Evolutionary conservation across 2,113 vertebrate genomes (phyloP).

Genomic region (Collichthys lucidus): DNA sequence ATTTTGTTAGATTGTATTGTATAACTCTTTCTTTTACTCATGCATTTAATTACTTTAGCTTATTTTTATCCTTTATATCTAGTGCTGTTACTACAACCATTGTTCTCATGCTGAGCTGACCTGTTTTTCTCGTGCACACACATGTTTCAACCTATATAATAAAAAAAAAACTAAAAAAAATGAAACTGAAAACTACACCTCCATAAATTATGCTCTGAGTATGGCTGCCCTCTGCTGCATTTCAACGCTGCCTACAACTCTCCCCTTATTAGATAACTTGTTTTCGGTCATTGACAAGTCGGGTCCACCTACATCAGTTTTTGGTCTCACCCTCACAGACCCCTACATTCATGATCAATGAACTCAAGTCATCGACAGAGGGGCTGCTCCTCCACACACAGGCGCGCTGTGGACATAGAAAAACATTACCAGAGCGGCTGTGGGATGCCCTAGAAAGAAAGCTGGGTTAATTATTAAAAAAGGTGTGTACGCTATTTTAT

Average conservation of each 20-base stretch:
- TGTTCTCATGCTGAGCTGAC: too few species aligned
- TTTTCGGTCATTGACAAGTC: not conserved
- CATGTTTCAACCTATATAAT: too few species aligned
- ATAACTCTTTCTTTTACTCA: too few species aligned
- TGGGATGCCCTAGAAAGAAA: not conserved
- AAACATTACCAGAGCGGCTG: not conserved
- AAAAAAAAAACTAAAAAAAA: not conserved
- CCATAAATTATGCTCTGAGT: not conserved
- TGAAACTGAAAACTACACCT: too few species aligned
- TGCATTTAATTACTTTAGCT: too few species aligned
- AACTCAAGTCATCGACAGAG: slow-evolving; percentile 49
- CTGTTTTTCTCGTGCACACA: too few species aligned
- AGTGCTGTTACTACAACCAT: too few species aligned
- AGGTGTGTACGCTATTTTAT: accelerated
- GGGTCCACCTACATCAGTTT: not conserved
- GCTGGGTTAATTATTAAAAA: accelerated
- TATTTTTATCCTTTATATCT: too few species aligned
- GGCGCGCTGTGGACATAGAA: slow-evolving; percentile 57
- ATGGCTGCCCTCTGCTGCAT: not conserved
- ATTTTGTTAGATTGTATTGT: too few species aligned
- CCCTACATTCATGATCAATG: slow-evolving; percentile 65
- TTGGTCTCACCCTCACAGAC: slow-evolving; percentile 23
- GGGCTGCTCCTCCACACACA: slow-evolving; percentile 39
- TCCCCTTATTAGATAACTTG: not conserved
- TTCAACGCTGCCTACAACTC: not conserved